Conservation (phyloP, 2,797 vertebrate genomes). For the Diplodus sargus region DNA sequence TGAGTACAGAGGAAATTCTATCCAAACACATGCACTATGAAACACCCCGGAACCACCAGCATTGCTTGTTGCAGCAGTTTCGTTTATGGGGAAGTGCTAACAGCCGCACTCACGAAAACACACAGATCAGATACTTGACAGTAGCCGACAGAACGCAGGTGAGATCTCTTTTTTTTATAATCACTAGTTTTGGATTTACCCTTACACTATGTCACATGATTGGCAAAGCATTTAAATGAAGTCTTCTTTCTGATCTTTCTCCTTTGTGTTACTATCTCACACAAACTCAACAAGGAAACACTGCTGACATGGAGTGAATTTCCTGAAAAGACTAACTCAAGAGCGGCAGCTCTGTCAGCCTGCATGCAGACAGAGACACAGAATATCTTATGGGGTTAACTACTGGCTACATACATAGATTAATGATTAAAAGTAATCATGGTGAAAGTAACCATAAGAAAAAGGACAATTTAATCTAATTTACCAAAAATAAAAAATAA, state of each 20-base stretch:
- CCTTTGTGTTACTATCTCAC: background rate
- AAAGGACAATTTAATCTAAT: too few relatives aligned
- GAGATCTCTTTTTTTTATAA: conserved; percentile 10
- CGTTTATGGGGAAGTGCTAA: conserved; percentile 42
- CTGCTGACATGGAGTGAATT: too few relatives aligned
- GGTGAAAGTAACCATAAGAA: too few relatives aligned
- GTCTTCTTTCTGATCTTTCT: background rate
- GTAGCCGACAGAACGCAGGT: conserved; percentile 27
- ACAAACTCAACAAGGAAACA: too few relatives aligned
- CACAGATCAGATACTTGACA: background rate
- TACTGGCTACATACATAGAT: too few relatives aligned
- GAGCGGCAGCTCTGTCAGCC: too few relatives aligned
- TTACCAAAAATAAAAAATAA: too few relatives aligned
- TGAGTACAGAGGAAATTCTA: background rate
- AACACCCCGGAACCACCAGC: background rate
- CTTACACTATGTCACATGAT: background rate
- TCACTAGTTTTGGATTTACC: background rate
- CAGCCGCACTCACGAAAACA: conserved; percentile 13
- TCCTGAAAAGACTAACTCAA: too few relatives aligned
- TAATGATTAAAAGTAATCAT: too few relatives aligned
- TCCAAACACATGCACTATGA: background rate
- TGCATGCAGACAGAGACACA: too few relatives aligned
- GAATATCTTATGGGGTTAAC: too few relatives aligned
- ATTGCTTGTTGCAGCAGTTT: conserved; percentile 18
- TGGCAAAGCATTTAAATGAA: background rate